phyloP scores from a whole-genome alignment of 1,140 invertebrate genomes.

The Homarus americanus region DNA sequence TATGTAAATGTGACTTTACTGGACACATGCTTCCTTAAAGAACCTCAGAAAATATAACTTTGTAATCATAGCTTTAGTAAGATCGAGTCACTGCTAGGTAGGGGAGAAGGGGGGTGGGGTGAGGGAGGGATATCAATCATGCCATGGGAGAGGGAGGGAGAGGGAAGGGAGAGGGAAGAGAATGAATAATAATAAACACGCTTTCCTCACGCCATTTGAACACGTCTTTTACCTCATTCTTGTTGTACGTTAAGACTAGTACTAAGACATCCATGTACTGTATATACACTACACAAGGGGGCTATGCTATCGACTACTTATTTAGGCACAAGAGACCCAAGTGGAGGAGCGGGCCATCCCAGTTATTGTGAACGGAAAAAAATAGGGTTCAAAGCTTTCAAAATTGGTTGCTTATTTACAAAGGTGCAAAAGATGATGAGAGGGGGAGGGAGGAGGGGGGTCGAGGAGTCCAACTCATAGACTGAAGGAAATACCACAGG shows the following conservation, averaged over 20 bases:
- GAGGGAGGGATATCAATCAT: neutral
- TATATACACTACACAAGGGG: slow-evolving; percentile 7
- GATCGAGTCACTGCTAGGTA: neutral
- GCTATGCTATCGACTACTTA: slow-evolving; percentile 26
- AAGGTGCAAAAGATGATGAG: too few relatives aligned
- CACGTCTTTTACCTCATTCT: slow-evolving; percentile 7
- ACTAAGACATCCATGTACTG: slow-evolving; percentile 41
- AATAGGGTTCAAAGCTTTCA: slow-evolving; percentile 61
- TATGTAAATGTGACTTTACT: neutral
- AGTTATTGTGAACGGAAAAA: slow-evolving; percentile 37
- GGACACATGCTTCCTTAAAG: neutral
- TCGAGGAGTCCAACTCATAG: too few relatives aligned
- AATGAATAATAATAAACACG: slow-evolving; percentile 7
- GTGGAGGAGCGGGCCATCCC: slow-evolving; percentile 55
- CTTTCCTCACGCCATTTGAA: neutral
- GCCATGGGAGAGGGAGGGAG: slow-evolving; percentile 29
- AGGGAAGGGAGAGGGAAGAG: too few relatives aligned
- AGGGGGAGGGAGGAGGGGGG: too few relatives aligned
- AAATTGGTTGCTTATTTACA: slow-evolving; percentile 47
- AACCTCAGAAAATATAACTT: neutral
- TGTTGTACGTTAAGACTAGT: neutral
- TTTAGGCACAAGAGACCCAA: slow-evolving; percentile 56
- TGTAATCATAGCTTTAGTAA: neutral
- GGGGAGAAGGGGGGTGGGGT: too few relatives aligned
- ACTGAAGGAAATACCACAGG: too few relatives aligned